Evolutionary conservation across 2,797 vertebrate species (phyloP), one percentile per base, ranked within the genome.

Genomic region (Agapornis canus): DNA sequence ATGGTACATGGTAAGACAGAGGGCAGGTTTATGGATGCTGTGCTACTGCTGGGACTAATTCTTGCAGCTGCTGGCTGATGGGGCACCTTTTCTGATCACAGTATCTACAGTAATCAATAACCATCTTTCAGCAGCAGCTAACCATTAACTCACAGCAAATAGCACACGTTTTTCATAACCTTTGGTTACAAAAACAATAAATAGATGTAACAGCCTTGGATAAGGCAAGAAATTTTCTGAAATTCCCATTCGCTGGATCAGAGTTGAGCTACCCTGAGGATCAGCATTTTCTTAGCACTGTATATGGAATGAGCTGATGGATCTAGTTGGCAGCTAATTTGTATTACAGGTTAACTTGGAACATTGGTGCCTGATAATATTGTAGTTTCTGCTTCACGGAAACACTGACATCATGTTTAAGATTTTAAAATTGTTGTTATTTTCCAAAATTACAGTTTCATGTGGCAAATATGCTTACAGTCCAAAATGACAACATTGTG

Each of bases 131-230:
- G 49, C 75, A 78, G 40, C 64, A 54, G 80, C 75, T 95, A 95
- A 83, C 51, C 49, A 60, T 92, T 88, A 94, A 91, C 80, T 56
- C 37, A 9, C 15, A 45, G 77, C 73, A 90, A 73, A 92, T 26
- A 92, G 16, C 40, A 85, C 65, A 40, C 17, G 4, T 52, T 95
- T 85, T 76, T 71, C 17, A 7, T 87, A 70, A 78, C 25, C 47
- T 83, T 81, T 88, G 76, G 54, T 78, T 89, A 40, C 45, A 84
- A 92, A 89, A 81, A 91, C 7, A 79, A 90, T 61, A 60, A 82
- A 60, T 13, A 60, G 45, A 71, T 1, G 0, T 82, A 64, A 48
- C 32, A 79, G 57, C 45, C 26, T 47, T 65, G 57, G 72, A 29
- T 77, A 76, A 69, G 37, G 54, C 37, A 87, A 68, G 26, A 75